Conservation (phyloP, 2,888 invertebrate genomes). For the Zonitis immaculata region DNA sequence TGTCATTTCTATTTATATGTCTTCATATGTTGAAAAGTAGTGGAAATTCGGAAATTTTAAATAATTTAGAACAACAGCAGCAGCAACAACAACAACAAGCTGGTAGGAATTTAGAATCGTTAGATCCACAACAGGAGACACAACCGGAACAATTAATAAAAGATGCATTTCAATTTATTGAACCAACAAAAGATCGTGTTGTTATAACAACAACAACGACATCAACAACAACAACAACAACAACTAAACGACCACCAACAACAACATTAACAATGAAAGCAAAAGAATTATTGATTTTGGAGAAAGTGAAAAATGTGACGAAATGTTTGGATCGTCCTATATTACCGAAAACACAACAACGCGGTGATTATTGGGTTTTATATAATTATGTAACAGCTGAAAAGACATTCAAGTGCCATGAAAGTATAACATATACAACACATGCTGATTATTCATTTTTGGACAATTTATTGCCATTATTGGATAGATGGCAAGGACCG, state of each 20-base stretch:
- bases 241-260: conserved; percentile 4
- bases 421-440: conserved; percentile 85
- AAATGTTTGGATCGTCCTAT: conserved; percentile 44
- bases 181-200: conserved; percentile 16
- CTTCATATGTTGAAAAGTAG: conserved; percentile 40
- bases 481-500: conserved; percentile 84
- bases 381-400: conserved; percentile 80
- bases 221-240: conserved; percentile 6
- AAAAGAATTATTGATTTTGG: conserved; percentile 19
- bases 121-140: conserved; percentile 34
- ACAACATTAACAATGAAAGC: conserved; percentile 7
- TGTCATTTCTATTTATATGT: conserved; percentile 36
- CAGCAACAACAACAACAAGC: conserved; percentile 46
- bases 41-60: conserved; percentile 32
- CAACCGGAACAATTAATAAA: conserved; percentile 14
- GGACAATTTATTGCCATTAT: conserved; percentile 79
- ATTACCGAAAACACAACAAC: conserved; percentile 44
- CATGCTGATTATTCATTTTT: conserved; percentile 90
- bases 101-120: conserved; percentile 47
- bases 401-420: conserved; percentile 64
- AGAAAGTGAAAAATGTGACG: conserved; percentile 39
- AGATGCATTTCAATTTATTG: conserved; percentile 7
- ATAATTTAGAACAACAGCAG: conserved; percentile 37
- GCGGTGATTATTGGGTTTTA: conserved; percentile 72
- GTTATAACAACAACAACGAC: conserved; percentile 1